A percentile compares a stretch with the other conserved stretches of the same genome.
These are phyloP conservation scores for Clangula hyemalis DNA, from an alignment of 2,797 vertebrate genomes.

Conservation along the genomic window DNA sequence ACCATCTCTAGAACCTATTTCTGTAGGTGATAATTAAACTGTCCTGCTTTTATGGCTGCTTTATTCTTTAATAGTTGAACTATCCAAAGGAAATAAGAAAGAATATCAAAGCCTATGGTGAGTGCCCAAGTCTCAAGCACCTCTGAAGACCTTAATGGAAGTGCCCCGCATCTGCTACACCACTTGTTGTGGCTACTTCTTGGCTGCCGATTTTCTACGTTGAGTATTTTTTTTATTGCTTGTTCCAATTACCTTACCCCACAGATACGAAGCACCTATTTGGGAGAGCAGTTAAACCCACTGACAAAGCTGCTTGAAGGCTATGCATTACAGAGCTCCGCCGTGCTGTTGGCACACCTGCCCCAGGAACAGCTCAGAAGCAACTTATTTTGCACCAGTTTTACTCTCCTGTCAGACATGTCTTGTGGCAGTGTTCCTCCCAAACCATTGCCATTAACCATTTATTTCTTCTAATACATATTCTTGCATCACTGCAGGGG, in stretches of 20 bases:
- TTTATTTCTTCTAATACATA: rapidly evolving
- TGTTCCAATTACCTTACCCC: neutral
- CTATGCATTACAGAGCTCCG: neutral
- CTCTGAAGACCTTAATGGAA: neutral
- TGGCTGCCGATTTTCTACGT: neutral
- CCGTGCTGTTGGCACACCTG: neutral
- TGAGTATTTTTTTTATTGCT: neutral
- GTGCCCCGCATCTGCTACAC: rapidly evolving
- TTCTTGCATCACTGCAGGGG: neutral
- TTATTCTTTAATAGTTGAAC: neutral
- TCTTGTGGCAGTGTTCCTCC: neutral
- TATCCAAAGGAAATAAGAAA: neutral
- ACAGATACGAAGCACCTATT: neutral
- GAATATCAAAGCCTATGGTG: neutral
- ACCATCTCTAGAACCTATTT: neutral
- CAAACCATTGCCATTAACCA: neutral
- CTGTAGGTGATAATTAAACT: neutral
- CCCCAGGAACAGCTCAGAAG: neutral
- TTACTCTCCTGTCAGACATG: rapidly evolving
- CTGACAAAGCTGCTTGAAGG: rapidly evolving
- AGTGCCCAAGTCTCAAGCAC: neutral
- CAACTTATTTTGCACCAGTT: neutral
- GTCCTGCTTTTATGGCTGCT: neutral
- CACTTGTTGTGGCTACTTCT: neutral
- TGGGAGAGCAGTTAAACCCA: neutral